Evolutionary conservation across 2,797 vertebrate species (phyloP).

Genomic region (Clarias fuscus): DNA sequence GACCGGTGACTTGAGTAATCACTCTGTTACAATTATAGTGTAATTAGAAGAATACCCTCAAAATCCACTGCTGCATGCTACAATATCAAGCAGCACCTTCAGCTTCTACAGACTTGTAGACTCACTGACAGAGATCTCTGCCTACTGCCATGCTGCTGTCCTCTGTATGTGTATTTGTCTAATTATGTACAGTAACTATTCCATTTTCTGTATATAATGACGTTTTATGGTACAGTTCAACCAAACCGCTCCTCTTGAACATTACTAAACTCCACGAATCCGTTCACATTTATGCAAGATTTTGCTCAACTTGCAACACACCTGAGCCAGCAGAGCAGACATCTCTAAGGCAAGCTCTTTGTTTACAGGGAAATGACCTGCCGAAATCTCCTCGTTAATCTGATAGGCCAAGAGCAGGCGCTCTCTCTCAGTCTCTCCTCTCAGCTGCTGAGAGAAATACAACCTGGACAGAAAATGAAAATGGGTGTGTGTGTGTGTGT

Average conservation of each 20-base stretch:
- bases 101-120: not conserved
- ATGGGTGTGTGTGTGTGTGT: not conserved
- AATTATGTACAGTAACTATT: not conserved
- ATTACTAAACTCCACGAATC: not conserved
- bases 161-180: not conserved
- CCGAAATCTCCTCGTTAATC: slow-evolving; percentile 90
- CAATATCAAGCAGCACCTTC: not conserved
- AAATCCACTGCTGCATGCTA: not conserved
- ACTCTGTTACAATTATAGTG: not conserved
- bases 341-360: slow-evolving; percentile 96
- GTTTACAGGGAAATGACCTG: slow-evolving; percentile 93
- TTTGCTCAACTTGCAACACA: slow-evolving; percentile 59
- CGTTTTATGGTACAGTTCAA: not conserved
- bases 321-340: slow-evolving; percentile 94
- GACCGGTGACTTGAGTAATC: not conserved
- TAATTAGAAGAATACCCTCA: not conserved
- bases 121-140: not conserved
- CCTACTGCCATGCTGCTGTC: not conserved
- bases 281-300: not conserved
- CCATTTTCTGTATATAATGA: not conserved
- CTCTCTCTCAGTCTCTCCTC: slow-evolving; percentile 93
- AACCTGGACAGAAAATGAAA: slow-evolving; percentile 72
- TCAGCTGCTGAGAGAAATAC: slow-evolving; percentile 88
- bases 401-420: slow-evolving; percentile 91
- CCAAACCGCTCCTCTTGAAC: not conserved